Base-by-base conservation (phyloP, 2,113 vertebrate species). In the Coreoperca whiteheadi region DNA sequence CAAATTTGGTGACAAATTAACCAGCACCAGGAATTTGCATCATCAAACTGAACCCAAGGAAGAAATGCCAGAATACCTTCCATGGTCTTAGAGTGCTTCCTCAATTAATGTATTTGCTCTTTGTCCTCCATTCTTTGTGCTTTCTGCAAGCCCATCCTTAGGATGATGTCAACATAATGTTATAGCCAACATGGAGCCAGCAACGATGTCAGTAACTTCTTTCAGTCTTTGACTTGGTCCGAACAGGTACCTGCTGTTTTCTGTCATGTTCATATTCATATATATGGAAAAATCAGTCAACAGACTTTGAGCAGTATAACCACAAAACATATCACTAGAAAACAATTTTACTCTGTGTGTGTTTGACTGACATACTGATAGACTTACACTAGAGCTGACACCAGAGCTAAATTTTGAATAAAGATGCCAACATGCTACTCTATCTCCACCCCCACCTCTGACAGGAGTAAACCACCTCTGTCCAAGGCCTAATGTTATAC, bases 341-440 rank as follows among this genome's bases (percentile, higher is more conserved):
- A 60, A 57, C 2, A 0, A 11, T 51, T 63, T 69, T 1, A 4
- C 23, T 34, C 8, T 85, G 25, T 34, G 4, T 77, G n/a, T 68
- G 54, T 43, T 51, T 74, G 79, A 56, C n/a, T 41, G 48, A 68
- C 39, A 12, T 10, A 75, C 39, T 70, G 46, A 37, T 8, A 46
- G 32, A 30, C 20, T n/a, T 43, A 53, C 69, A 54, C 48, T 0
- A 43, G 28, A 65, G 34, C 51, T 37, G 69, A 43, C 23, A 75
- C 23, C n/a, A 41, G 39, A 46, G 65, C 37, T 67, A 67, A 12
- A 87, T 68, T 79, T 64, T 82, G 2, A 56, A 76, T 76, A 82
- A 59, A 51, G 16, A 51, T 74, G 46, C 25, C 50, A 39, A 39
- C 23, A 6, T 66, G 41, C 34, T 64, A 25, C 30, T n/a, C n/a